Base-by-base conservation (phyloP, 2,888 invertebrate genomes). In the Leptura quadrifasciata region DNA sequence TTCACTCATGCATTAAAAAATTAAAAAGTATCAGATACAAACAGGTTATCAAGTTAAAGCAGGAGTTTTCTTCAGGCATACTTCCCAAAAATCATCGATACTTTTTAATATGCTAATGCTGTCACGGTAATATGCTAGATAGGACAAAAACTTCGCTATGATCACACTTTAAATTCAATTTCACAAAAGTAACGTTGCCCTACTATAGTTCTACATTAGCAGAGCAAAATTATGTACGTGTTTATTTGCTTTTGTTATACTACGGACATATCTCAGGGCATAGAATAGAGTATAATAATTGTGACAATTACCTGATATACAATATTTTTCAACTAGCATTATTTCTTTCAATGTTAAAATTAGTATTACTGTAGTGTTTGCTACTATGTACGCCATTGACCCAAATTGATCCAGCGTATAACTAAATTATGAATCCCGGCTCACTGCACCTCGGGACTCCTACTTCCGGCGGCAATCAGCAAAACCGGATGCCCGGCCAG, bases 391-490 rank as follows among this genome's bases (percentile, higher is more conserved):
- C 58, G 63, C 57, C 55, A 58, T 58, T 61, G 47, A 17, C 10
- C 47, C 15, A 64, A 81, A 84, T 83, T 81, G 83, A 85, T 84
- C 81, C 83, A 73, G 70, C 77, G 72, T 78, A 76, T 84, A 86
- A 85, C 84, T 85, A 83, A 85, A 85, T 85, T 86, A 86, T 85
- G 83, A 85, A 84, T 80, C 81, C 81, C 81, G 84, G 82, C 81
- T 85, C 81, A 79, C 79, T 85, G 85, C 85, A 85, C 84, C 81
- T 83, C 81, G 84, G 83, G 81, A 83, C 80, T 82, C 81, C 78
- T 79, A 83, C 83, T 83, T 85, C 85, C 85, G 84, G 78, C 83
- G 83, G 85, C 85, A 86, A 86, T 86, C 86, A 85, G 83, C 84
- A 81, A 85, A 84, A 84, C 85, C 86, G 86, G 86, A 86, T 81